These are phyloP conservation scores for Botia almorhae DNA, from an alignment of 2,797 vertebrate species.

Conservation along the genomic window DNA sequence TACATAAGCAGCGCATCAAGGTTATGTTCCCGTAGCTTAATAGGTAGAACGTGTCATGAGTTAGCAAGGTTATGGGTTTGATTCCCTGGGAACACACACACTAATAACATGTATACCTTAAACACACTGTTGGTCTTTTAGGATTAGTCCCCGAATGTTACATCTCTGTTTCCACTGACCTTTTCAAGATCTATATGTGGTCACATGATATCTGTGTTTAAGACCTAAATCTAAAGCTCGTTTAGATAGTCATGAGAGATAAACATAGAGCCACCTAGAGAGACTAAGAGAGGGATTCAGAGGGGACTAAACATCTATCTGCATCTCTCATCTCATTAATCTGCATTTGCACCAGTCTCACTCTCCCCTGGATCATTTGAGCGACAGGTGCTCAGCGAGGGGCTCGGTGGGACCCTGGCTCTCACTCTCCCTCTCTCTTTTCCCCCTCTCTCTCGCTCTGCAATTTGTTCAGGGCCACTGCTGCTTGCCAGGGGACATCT, in stretches of 20 bases:
- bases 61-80: neutral
- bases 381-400: constrained; percentile 30
- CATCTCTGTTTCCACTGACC: neutral
- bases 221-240: constrained; percentile 7
- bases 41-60: neutral
- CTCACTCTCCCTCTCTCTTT: neutral
- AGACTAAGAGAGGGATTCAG: constrained; percentile 4
- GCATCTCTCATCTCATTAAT: constrained; percentile 32
- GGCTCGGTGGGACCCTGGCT: constrained; percentile 15
- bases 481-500: constrained; percentile 69
- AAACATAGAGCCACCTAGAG: neutral
- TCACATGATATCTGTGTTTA: neutral
- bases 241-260: constrained; percentile 6
- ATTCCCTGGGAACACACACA: neutral
- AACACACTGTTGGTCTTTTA: too few species aligned
- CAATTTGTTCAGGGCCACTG: constrained; percentile 64
- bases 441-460: neutral
- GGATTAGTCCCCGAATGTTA: too few species aligned
- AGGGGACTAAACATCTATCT: constrained; percentile 24
- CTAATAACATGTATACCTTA: neutral
- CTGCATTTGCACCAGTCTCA: constrained; percentile 22
- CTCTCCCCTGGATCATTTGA: constrained; percentile 32
- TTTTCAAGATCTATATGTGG: neutral
- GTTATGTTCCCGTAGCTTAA: neutral
- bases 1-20: neutral